A percentile compares a stretch with the other conserved stretches of the same genome.
Evolutionary conservation across 1,140 invertebrate genomes (phyloP).

Genomic region (Aphelenchoides fujianensis): DNA sequence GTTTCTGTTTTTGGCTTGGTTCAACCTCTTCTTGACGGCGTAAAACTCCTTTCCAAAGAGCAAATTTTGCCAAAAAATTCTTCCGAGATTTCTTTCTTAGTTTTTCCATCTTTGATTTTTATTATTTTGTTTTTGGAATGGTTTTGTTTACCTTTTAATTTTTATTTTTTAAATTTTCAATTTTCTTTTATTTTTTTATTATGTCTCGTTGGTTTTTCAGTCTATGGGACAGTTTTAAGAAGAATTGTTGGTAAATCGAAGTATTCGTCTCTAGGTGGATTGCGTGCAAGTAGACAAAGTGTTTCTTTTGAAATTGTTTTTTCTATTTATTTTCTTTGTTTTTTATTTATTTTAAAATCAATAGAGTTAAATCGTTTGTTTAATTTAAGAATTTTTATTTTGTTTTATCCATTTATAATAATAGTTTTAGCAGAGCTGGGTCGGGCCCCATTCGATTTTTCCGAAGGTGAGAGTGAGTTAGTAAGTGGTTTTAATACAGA

Average conservation of each 20-base stretch:
- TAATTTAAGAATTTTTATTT: slow-evolving; percentile 66
- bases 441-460: slow-evolving; percentile 76
- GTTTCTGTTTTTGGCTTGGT: slow-evolving; percentile 68
- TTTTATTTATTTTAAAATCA: slow-evolving; percentile 32
- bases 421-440: slow-evolving; percentile 71
- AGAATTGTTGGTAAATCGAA: slow-evolving; percentile 72
- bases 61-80: slow-evolving; percentile 64
- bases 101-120: slow-evolving; percentile 68
- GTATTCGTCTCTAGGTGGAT: slow-evolving; percentile 69
- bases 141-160: slow-evolving; percentile 65
- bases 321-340: slow-evolving; percentile 41
- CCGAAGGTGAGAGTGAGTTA: slow-evolving; percentile 73
- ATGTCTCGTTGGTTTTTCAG: slow-evolving; percentile 67
- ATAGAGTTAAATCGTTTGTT: slow-evolving; percentile 66
- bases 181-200: slow-evolving; percentile 67
- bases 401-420: slow-evolving; percentile 67
- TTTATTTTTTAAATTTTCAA: slow-evolving; percentile 64
- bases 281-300: slow-evolving; percentile 70
- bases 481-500: slow-evolving; percentile 76
- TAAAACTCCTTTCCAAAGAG: slow-evolving; percentile 71
- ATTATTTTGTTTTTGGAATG: slow-evolving; percentile 67
- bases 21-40: slow-evolving; percentile 71
- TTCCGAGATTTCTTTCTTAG: slow-evolving; percentile 67
- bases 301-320: slow-evolving; percentile 72
- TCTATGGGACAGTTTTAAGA: slow-evolving; percentile 67